These are phyloP conservation scores for Myanophis thanlyinensis DNA, from an alignment of 2,113 vertebrate genomes.

Conservation along the genomic window DNA sequence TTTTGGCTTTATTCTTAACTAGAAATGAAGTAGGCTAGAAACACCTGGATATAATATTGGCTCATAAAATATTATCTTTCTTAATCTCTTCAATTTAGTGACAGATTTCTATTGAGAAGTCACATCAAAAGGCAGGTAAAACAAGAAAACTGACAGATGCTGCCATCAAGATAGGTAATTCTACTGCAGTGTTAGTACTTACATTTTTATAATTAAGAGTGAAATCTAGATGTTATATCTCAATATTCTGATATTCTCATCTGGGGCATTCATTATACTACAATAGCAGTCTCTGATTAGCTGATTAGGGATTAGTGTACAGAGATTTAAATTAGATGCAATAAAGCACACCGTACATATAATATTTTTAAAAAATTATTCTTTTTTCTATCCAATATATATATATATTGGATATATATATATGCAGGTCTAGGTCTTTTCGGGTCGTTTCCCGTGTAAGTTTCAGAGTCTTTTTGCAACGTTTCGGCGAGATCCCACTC, in stretches of 20 bases:
- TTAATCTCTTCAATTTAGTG: background rate
- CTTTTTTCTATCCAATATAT: background rate
- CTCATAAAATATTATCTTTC: background rate
- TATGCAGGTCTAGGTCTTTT: too few species aligned
- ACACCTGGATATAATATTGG: background rate
- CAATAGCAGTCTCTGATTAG: background rate
- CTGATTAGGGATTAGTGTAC: background rate
- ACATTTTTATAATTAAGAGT: background rate
- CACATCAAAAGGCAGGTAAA: background rate
- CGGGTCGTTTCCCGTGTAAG: too few species aligned
- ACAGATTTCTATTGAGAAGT: background rate
- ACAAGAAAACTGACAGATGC: background rate
- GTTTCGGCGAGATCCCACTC: too few species aligned
- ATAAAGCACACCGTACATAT: background rate
- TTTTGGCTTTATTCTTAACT: background rate
- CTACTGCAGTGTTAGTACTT: background rate
- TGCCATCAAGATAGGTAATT: background rate
- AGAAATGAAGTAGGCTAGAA: background rate
- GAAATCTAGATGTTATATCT: background rate
- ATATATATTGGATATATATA: too few species aligned
- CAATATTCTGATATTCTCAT: background rate
- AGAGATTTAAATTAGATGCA: background rate
- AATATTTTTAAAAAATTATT: background rate
- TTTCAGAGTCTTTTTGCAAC: too few species aligned
- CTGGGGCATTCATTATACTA: background rate